These are phyloP conservation scores for Pituophis catenifer DNA, from an alignment of 2,113 vertebrate genomes.

Conservation along the genomic window DNA sequence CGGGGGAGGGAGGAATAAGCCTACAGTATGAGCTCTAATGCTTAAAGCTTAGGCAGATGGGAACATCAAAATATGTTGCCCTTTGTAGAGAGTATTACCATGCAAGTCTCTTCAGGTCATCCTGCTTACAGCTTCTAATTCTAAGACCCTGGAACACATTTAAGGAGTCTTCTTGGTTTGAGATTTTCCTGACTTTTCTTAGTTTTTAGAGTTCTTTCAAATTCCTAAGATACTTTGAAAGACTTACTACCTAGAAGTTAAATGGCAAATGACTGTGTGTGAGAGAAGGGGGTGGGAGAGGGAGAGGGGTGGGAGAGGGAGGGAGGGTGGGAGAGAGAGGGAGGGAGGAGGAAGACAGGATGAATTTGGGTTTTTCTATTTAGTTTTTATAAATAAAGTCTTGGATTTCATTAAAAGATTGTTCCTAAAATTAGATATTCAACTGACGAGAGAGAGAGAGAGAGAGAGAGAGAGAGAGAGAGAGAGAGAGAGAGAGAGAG, in stretches of 20 bases:
- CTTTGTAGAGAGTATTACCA: neutral
- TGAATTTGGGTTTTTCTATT: neutral
- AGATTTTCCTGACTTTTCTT: neutral
- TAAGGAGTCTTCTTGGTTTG: neutral
- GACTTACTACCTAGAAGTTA: neutral
- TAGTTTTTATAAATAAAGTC: neutral
- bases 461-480: too few species aligned
- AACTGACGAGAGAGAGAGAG: neutral
- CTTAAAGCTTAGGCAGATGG: neutral
- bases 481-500: neutral
- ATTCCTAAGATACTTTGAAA: neutral
- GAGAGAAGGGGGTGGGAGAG: neutral
- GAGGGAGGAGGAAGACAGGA: neutral
- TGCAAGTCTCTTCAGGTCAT: neutral
- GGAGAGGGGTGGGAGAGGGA: neutral
- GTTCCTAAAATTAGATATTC: neutral
- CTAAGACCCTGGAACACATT: neutral
- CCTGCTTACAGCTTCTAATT: neutral
- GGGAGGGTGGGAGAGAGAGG: neutral
- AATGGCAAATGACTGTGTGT: neutral
- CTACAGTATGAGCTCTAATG: neutral
- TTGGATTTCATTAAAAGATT: neutral
- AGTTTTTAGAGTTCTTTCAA: neutral
- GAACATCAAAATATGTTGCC: neutral
- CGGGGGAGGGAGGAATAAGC: neutral